Base-by-base conservation (phyloP, 2,888 invertebrate species). In the Cephus rjabovi region DNA sequence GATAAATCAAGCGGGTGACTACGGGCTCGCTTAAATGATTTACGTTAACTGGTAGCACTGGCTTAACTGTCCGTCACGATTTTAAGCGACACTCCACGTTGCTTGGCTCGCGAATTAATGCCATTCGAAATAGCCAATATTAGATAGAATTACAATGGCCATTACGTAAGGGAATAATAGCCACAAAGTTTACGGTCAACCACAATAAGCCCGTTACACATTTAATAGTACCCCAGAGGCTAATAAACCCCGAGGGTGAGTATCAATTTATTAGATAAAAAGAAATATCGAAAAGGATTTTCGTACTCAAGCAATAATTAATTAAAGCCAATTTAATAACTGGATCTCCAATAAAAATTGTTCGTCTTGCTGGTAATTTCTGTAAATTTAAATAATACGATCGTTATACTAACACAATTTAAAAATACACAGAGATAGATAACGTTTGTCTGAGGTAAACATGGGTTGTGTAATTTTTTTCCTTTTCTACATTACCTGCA, bases 401-500 rank as follows among this genome's bases (percentile, higher is more conserved):
- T 56, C 23, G 56, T 56, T 56, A 56, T 56, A 9, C 23, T 9
- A 56, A 56, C 9, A 56, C 56, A 23, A 9, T 23, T 23, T 23
- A 56, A 23, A 2, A 56, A 6, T 56, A 56, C 9, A 56, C 9
- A 56, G 35, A 35, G 3, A 35, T 35, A 35, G 9, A 56, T 23
- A 23, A 56, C 23, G 23, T 56, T 56, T 56, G 1, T 56, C 23
- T 1, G 9, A 23, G 56, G 6, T 23, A 56, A 56, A 56, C 1
- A 56, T 56, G 56, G 23, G 56, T 23, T 56, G 2, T 23, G 56
- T 23, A 56, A 56, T 6, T 15, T 15, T 15, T 15, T 56, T 40
- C 6, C 23, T 56, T 6, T 9, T 56, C 6, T 2, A 56, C 2
- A 1, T 23, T 85, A 96, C 97, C 94, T 97, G 96, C 83, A 97